Evolutionary conservation across 53 echinoderm and acorn worm genomes (phyloP).

Genomic region (Paelopatides confundens): DNA sequence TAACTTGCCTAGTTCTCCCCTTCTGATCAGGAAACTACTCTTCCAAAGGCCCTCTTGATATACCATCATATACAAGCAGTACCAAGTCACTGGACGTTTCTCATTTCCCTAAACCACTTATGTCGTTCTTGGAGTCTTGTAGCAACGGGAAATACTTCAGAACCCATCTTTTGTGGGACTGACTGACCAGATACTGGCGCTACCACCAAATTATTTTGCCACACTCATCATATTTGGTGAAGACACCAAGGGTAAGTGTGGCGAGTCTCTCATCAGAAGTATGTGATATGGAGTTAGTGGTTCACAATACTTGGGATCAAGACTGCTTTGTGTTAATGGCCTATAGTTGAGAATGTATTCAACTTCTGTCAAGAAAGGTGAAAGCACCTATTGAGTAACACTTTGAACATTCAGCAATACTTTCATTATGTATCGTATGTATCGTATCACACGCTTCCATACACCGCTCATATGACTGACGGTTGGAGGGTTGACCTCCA

Average conservation of each 20-base stretch:
- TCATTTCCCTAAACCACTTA: constrained; percentile 54
- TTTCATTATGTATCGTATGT: constrained; percentile 39
- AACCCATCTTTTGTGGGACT: constrained; percentile 65
- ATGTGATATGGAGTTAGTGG: constrained; percentile 73
- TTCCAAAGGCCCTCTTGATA: constrained; percentile 52
- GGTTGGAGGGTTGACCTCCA: constrained; percentile 62
- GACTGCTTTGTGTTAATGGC: constrained; percentile 63
- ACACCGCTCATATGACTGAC: constrained; percentile 68
- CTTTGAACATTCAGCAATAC: constrained; percentile 45
- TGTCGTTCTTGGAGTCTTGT: constrained; percentile 59
- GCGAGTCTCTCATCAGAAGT: constrained; percentile 45
- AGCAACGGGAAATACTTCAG: constrained; percentile 68
- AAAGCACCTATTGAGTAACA: constrained; percentile 50
- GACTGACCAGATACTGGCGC: constrained; percentile 53
- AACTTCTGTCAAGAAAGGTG: constrained; percentile 66
- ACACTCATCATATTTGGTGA: constrained; percentile 36
- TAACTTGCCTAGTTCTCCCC: neutral
- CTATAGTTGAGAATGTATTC: constrained; percentile 68
- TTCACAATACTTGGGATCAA: constrained; percentile 54
- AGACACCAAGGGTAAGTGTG: constrained; percentile 37
- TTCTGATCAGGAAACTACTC: neutral
- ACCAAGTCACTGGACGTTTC: constrained; percentile 62
- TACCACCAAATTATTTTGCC: constrained; percentile 59
- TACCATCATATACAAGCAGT: constrained; percentile 29
- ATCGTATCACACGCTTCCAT: constrained; percentile 70